phyloP scores from a whole-genome alignment of 2,113 vertebrate species.

The Ictalurus punctatus region DNA sequence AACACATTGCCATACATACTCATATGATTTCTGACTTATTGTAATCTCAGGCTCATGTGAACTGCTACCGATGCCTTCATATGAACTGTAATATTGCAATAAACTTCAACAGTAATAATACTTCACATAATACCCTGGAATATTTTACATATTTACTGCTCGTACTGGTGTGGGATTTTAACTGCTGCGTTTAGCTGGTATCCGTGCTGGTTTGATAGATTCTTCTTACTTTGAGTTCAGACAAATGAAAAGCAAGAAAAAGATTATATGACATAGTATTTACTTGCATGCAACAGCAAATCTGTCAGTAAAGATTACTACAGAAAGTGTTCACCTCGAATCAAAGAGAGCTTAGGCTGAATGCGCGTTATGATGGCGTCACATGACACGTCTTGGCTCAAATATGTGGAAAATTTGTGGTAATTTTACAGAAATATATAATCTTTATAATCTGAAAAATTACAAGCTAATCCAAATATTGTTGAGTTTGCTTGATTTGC shows the following conservation, averaged over 20 bases:
- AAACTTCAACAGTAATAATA: not conserved
- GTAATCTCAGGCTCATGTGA: slow-evolving; percentile 11
- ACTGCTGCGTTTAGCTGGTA: not conserved
- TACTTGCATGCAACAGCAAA: not conserved
- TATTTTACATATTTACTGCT: not conserved
- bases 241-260: not conserved
- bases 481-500: too few species aligned
- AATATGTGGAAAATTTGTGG: too few species aligned
- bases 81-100: not conserved
- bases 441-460: too few species aligned
- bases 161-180: not conserved
- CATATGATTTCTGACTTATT: not conserved
- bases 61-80: not conserved
- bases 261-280: not conserved
- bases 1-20: slow-evolving; percentile 21
- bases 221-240: not conserved
- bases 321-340: not conserved
- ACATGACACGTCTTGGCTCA: too few species aligned
- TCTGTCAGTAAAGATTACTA: not conserved
- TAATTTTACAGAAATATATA: too few species aligned
- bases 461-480: too few species aligned
- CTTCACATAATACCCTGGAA: not conserved
- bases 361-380: too few species aligned
- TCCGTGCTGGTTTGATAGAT: not conserved
- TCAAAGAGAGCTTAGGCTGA: too few species aligned